Evolutionary conservation across 2,113 vertebrate genomes (phyloP).

Genomic region (Deroptyus accipitrinus): DNA sequence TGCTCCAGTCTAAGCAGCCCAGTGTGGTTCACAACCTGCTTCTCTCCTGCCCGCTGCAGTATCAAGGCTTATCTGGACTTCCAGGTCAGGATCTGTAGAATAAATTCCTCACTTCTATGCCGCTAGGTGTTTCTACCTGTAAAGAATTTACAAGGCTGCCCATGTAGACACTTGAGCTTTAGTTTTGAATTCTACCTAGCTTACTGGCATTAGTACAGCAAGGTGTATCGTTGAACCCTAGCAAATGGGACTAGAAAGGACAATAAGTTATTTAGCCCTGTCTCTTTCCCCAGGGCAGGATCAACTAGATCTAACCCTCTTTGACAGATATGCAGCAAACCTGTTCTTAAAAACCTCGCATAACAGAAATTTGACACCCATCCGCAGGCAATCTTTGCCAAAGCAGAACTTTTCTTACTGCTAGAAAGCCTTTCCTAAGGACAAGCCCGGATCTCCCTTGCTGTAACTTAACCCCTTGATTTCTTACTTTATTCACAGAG

Average conservation of each 20-base stretch:
- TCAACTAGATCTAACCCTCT: conserved; percentile 47
- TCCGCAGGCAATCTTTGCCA: conserved; percentile 18
- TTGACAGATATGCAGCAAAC: conserved; percentile 43
- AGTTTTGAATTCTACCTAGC: background rate
- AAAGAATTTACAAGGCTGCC: background rate
- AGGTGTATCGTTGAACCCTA: background rate
- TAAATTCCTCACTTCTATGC: background rate
- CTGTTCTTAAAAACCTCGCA: background rate
- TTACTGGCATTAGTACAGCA: background rate
- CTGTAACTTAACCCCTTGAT: background rate
- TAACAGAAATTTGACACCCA: conserved; percentile 12
- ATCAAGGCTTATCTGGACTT: background rate
- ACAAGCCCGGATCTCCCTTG: background rate
- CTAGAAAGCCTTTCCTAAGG: background rate
- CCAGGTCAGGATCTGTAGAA: background rate
- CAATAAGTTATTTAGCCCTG: background rate
- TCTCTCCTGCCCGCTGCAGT: background rate
- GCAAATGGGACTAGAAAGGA: background rate
- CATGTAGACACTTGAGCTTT: background rate
- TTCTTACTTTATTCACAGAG: background rate
- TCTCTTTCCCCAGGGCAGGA: conserved; percentile 46
- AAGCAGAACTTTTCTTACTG: background rate
- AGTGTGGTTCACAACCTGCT: background rate
- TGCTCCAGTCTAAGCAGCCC: background rate
- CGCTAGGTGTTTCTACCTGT: background rate